Percentiles rank a stretch among this genome's conserved stretches.
Conservation (phyloP, 2,888 invertebrate species). For the Kuschelorhynchus macadamiae region DNA sequence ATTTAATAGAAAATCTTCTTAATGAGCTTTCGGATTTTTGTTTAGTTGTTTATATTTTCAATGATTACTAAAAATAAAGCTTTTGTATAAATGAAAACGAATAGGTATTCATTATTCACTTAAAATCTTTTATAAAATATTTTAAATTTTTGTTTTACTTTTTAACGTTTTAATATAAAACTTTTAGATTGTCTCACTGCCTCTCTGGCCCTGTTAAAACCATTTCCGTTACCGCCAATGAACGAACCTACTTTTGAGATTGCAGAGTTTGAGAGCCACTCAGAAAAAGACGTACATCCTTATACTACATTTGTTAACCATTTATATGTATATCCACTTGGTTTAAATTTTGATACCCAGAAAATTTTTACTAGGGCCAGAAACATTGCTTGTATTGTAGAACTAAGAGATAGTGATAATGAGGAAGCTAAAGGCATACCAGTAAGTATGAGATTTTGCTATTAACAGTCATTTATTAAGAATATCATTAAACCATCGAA, state of each 20-base stretch:
- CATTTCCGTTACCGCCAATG: conserved; percentile 86
- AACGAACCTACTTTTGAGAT: conserved; percentile 86
- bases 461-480: conserved; percentile 1
- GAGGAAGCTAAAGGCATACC: conserved; percentile 80
- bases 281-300: conserved; percentile 81
- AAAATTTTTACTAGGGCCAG: conserved; percentile 93
- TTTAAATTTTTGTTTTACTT: too few relatives aligned
- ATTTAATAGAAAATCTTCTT: too few relatives aligned
- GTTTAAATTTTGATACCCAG: conserved; percentile 90
- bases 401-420: conserved; percentile 87
- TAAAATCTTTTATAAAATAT: too few relatives aligned
- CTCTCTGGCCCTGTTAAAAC: conserved; percentile 86
- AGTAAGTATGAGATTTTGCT: conserved; percentile 70
- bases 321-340: conserved; percentile 91
- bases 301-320: conserved; percentile 90
- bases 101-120: too few relatives aligned
- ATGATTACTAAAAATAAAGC: too few relatives aligned
- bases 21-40: too few relatives aligned
- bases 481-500: too few relatives aligned
- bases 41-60: too few relatives aligned
- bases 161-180: too few relatives aligned
- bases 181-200: conserved; percentile 85
- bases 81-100: too few relatives aligned
- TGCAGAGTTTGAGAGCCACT: conserved; percentile 82
- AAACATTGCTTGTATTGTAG: conserved; percentile 93